Base-by-base conservation (phyloP, 2,797 vertebrate species). In the Eupleurogrammus muticus region DNA sequence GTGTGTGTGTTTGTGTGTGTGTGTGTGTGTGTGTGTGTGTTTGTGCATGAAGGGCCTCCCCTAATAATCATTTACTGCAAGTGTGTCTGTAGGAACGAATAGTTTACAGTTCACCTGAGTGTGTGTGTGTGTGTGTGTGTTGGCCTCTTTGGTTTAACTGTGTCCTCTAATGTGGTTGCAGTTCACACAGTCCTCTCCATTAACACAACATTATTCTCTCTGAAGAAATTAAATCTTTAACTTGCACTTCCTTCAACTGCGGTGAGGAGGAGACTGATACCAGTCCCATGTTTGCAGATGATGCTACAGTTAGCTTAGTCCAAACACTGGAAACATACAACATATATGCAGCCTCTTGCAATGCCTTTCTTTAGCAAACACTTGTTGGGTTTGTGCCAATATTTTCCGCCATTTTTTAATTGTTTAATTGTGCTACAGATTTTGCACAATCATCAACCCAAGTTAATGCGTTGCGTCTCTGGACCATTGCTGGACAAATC, bases 41-140 rank as follows among this genome's bases (percentile, higher is more conserved):
- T 8, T 69, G 36, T 75, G 20, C 6, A 38, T n/a, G 17, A 24
- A 16, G 38, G 42, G 65, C 53, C 78, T 21, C 68, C 19, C 1
- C 75, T 73, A 74, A 83, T 80, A 75, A 71, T 69, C 14, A 84
- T 84, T 81, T 75, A 80, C 67, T 65, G 51, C 75, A 60, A 61
- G 75, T 54, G 64, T 75, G 53, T 78, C 20, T 63, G 58, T 69
- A 44, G 19, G 23, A 67, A 73, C 4, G n/a, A 59, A 62, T 53
- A 76, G 69, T 59, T 78, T 77, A 60, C 68, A 78, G 60, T 74
- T 72, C 11, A 70, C 32, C 50, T 55, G 44, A 19, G 23, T 16
- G 24, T 50, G 14, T 38, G 53, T 54, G 44, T 35, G 36, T 55
- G 46, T 36, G 46, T 42, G 56, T 66, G 20, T 32, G 61, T 38